Conservation (phyloP, 1,140 invertebrate species). For the Planococcus citri region DNA sequence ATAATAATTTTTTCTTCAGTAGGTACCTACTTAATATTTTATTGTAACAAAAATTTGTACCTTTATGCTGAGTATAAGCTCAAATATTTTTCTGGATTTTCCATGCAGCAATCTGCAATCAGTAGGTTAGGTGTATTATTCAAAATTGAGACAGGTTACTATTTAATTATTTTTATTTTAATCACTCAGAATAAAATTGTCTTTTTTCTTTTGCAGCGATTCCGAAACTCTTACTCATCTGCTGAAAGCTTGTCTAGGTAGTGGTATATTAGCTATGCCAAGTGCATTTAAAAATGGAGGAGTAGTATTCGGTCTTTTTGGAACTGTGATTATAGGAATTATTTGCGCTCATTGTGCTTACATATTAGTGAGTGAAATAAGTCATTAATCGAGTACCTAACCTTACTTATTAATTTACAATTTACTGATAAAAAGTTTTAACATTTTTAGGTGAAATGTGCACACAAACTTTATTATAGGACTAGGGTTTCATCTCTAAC, state of each 20-base stretch:
- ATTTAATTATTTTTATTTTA: not conserved
- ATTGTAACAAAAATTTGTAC: no score
- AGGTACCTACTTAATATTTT: no score
- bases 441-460: conserved; percentile 42
- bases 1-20: no score
- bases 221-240: conserved; percentile 73
- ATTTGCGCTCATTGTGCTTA: conserved; percentile 79
- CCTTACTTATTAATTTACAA: not conserved
- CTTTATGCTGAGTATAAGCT: no score
- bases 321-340: conserved; percentile 63
- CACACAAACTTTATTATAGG: conserved; percentile 59
- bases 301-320: conserved; percentile 57
- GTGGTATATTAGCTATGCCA: conserved; percentile 84
- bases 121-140: not conserved
- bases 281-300: conserved; percentile 69
- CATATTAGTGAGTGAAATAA: conserved; percentile 45
- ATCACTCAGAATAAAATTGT: not conserved
- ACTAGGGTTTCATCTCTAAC: conserved; percentile 53
- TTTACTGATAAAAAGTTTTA: not conserved
- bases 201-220: conserved; percentile 41
- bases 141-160: not conserved
- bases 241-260: conserved; percentile 76
- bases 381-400: not conserved
- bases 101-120: not conserved
- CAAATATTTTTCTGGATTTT: no score